Evolutionary conservation across 2,797 vertebrate species (phyloP).

Genomic region (Jordanella pulchra): DNA sequence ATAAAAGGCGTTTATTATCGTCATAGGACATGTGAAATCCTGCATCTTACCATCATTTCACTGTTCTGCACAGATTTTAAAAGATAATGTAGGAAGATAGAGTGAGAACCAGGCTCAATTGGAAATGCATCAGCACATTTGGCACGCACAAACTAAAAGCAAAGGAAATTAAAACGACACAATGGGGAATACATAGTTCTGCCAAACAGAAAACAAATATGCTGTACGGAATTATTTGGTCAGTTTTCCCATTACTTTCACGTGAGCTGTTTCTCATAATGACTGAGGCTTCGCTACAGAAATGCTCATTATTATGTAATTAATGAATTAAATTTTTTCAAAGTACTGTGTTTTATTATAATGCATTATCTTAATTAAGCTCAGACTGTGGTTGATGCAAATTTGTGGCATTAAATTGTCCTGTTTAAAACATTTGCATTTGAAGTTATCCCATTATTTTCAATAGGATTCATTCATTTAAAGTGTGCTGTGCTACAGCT

Average conservation of each 20-base stretch:
- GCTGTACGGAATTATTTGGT: conserved; percentile 11
- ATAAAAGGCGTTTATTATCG: conserved; percentile 16
- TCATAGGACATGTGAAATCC: background rate
- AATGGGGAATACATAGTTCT: conserved; percentile 31
- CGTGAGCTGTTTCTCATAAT: conserved; percentile 18
- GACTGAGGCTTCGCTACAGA: conserved; percentile 30
- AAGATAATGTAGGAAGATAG: conserved; percentile 8
- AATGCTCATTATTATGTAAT: conserved; percentile 31
- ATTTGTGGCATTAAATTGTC: conserved; percentile 1
- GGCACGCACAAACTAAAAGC: conserved; percentile 9
- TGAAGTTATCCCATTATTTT: background rate
- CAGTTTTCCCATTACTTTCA: conserved; percentile 24
- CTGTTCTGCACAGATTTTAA: conserved; percentile 35
- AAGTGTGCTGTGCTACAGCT: background rate
- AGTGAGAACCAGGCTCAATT: conserved; percentile 6
- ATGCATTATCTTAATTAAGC: conserved; percentile 16
- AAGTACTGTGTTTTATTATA: conserved; percentile 9
- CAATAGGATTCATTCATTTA: background rate
- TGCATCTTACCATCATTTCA: conserved; percentile 33
- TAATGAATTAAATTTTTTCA: conserved; percentile 42
- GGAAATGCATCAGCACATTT: conserved; percentile 68
- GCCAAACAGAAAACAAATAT: conserved; percentile 33
- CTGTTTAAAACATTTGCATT: conserved; percentile 6
- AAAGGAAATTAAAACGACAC: conserved; percentile 53
- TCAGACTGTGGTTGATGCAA: conserved; percentile 10